These are phyloP conservation scores for Stegodyphus mimosarum DNA, from an alignment of 1,140 invertebrate species.

Conservation along the genomic window DNA sequence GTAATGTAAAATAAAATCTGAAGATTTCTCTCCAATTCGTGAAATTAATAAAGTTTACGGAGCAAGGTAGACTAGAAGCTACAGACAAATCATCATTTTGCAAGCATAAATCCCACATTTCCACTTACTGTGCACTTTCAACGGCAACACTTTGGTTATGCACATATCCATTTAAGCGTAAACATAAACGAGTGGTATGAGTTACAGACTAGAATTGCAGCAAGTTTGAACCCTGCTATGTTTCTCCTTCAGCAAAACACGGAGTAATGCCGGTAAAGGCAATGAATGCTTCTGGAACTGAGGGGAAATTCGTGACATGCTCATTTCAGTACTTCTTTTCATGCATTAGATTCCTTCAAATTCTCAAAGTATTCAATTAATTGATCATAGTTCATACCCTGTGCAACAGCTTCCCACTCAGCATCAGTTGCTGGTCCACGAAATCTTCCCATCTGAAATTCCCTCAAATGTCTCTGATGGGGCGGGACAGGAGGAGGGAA, in stretches of 20 bases:
- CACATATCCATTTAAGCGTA: slow-evolving; percentile 22
- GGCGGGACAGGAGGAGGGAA: slow-evolving; percentile 68
- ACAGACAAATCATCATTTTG: slow-evolving; percentile 35
- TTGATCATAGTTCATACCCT: slow-evolving; percentile 94
- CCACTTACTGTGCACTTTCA: background rate
- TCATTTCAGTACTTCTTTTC: slow-evolving; percentile 49
- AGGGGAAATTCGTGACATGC: background rate
- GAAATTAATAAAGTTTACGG: too few species aligned
- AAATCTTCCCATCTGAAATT: slow-evolving; percentile 36
- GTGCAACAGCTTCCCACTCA: slow-evolving; percentile 58
- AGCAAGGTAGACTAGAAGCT: slow-evolving; percentile 31
- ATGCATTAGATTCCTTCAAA: slow-evolving; percentile 84
- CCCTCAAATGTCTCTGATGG: slow-evolving; percentile 63
- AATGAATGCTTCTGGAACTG: slow-evolving; percentile 1
- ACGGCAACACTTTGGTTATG: background rate
- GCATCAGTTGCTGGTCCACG: slow-evolving; percentile 32
- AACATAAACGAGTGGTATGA: slow-evolving; percentile 36
- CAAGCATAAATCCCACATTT: background rate
- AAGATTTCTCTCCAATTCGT: too few species aligned
- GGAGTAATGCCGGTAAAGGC: background rate
- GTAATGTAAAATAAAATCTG: too few species aligned
- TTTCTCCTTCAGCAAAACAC: slow-evolving; percentile 2
- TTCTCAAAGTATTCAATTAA: slow-evolving; percentile 98
- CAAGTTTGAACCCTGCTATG: slow-evolving; percentile 25
- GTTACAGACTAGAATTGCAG: slow-evolving; percentile 40